Evolutionary conservation across 2,113 vertebrate genomes (phyloP).

Genomic region (Empidonax traillii): DNA sequence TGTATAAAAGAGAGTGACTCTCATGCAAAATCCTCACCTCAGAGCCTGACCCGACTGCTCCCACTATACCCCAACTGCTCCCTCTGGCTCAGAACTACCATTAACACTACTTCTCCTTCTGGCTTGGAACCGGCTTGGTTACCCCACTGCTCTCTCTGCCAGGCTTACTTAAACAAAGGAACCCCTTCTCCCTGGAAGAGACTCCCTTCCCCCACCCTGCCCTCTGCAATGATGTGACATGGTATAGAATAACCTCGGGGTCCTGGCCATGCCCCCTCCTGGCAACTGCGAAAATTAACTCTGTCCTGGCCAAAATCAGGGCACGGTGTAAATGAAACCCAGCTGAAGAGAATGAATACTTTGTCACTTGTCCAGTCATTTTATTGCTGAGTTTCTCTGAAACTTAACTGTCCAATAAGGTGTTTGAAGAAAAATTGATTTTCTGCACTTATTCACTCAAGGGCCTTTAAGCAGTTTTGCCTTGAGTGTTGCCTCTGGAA

Average conservation of each 20-base stretch:
- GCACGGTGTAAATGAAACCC: neutral
- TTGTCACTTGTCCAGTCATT: neutral
- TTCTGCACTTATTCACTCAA: neutral
- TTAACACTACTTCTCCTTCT: neutral
- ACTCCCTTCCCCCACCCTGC: too few species aligned
- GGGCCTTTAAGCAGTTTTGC: neutral
- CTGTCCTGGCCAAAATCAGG: neutral
- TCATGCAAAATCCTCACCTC: neutral
- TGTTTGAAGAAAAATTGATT: neutral
- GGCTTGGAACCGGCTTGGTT: accelerated
- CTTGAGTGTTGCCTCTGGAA: neutral
- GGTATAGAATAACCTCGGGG: neutral
- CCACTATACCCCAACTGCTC: accelerated
- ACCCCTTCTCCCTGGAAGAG: neutral
- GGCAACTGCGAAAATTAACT: neutral
- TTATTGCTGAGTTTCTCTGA: neutral
- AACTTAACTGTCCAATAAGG: neutral
- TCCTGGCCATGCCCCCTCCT: accelerated
- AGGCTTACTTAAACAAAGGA: neutral
- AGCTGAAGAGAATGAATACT: neutral
- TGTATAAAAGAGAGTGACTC: neutral
- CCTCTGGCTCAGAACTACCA: accelerated
- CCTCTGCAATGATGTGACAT: neutral
- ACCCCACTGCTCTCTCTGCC: neutral
- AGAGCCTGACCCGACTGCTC: neutral